phyloP scores from a whole-genome alignment of 2,888 invertebrate species.

The Andrena hattorfiana region DNA sequence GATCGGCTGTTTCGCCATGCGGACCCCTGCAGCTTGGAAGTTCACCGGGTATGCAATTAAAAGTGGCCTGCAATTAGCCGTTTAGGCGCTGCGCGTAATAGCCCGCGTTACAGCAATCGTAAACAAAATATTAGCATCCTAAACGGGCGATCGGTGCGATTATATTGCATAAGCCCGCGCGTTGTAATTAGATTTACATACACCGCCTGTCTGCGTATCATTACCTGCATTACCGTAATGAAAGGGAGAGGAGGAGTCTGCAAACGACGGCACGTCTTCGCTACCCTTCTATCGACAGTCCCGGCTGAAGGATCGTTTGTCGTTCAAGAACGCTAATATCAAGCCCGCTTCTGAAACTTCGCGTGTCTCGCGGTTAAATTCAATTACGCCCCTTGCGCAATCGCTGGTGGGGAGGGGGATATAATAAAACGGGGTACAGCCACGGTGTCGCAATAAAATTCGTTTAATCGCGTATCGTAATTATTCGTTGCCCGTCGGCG shows the following conservation, averaged over 20 bases:
- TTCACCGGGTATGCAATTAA: constrained; percentile 49
- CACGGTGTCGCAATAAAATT: neutral
- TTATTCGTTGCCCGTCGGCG: constrained; percentile 10
- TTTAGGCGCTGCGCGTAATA: constrained; percentile 26
- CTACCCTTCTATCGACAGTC: neutral
- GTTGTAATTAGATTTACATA: constrained; percentile 45
- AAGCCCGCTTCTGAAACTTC: neutral
- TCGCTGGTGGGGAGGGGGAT: neutral
- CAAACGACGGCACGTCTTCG: neutral
- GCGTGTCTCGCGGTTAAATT: neutral
- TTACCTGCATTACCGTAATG: constrained; percentile 26
- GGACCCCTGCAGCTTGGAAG: neutral
- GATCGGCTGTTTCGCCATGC: constrained; percentile 38
- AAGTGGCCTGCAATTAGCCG: constrained; percentile 45
- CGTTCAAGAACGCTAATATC: neutral
- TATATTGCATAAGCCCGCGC: constrained; percentile 21
- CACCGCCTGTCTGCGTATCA: constrained; percentile 5
- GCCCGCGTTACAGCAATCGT: constrained; percentile 36
- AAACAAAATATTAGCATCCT: constrained; percentile 44
- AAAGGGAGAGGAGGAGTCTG: neutral
- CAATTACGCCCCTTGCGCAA: constrained; percentile 9
- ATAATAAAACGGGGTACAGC: neutral
- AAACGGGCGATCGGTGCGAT: constrained; percentile 36
- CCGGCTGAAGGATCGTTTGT: neutral
- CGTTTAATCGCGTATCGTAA: neutral